Percentiles rank a stretch among this genome's conserved stretches.
Conservation (phyloP, 1,140 invertebrate species). For the Eupristina koningsbergeri region DNA sequence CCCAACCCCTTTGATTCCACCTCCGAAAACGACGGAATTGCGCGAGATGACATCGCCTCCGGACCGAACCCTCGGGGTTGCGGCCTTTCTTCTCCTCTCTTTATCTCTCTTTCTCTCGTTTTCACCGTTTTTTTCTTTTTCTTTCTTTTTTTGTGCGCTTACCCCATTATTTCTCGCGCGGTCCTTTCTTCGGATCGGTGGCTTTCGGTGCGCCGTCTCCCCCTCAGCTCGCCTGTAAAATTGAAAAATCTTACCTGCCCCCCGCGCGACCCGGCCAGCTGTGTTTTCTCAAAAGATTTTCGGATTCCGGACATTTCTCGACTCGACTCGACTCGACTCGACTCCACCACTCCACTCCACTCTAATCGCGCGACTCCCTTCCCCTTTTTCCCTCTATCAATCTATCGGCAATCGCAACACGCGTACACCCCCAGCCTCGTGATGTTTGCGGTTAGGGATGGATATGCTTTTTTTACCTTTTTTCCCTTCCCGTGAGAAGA, state of each 20-base stretch:
- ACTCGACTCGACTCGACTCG: too few species aligned
- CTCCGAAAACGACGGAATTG: conserved; percentile 61
- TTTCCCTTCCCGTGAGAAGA: too few species aligned
- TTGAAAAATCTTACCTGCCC: conserved; percentile 45
- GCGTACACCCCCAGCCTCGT: not conserved
- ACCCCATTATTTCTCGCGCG: conserved; percentile 26
- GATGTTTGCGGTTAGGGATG: too few species aligned
- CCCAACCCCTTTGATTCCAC: conserved; percentile 63
- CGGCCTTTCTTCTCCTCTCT: not conserved
- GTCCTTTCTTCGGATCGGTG: conserved; percentile 15
- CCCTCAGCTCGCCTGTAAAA: conserved; percentile 39
- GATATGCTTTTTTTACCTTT: too few species aligned
- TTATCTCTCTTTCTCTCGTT: conserved; percentile 48
- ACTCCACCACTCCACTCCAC: too few species aligned
- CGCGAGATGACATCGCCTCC: conserved; percentile 69
- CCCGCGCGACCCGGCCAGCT: conserved; percentile 56
- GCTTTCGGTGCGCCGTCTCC: conserved; percentile 4
- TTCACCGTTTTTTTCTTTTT: conserved; percentile 5
- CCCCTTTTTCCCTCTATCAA: conserved; percentile 12
- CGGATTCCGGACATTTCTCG: conserved; percentile 58
- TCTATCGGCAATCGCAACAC: conserved; percentile 14
- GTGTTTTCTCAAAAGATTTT: conserved; percentile 71
- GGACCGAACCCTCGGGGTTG: conserved; percentile 47
- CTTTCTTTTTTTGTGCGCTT: conserved; percentile 33
- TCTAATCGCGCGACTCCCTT: not conserved